These are phyloP conservation scores for Villa cingulata DNA, from an alignment of 2,888 invertebrate species.

Conservation along the genomic window DNA sequence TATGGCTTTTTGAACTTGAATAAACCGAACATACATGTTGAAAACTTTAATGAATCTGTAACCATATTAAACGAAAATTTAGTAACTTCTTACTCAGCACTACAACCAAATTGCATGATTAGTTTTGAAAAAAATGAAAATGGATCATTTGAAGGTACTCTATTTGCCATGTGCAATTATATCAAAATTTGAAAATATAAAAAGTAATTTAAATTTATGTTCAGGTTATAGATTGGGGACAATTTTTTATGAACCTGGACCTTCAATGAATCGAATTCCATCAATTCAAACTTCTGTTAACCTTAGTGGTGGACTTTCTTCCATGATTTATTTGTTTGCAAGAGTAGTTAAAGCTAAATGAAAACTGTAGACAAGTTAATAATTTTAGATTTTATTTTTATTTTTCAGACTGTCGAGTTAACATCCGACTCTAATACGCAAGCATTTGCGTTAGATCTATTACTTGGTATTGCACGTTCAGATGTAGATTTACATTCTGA, in stretches of 20 bases:
- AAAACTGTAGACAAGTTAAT: too few species aligned
- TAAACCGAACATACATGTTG: conserved; percentile 23
- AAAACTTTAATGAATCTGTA: conserved; percentile 29
- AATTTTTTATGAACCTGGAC: conserved; percentile 26
- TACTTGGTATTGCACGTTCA: conserved; percentile 44
- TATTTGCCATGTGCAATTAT: too few species aligned
- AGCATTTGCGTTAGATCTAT: conserved; percentile 45
- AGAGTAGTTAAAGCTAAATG: conserved; percentile 35
- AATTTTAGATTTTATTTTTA: not conserved
- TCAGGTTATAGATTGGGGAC: conserved; percentile 24
- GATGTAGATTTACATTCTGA: conserved; percentile 48
- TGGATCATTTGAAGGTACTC: conserved; percentile 20
- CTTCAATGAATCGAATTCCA: conserved; percentile 23
- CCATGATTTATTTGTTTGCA: conserved; percentile 53
- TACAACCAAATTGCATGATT: conserved; percentile 43
- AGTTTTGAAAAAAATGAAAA: conserved; percentile 20
- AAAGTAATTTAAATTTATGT: not conserved
- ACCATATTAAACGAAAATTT: conserved; percentile 47
- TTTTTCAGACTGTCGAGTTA: conserved; percentile 49
- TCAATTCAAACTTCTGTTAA: conserved; percentile 30
- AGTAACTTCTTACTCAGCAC: conserved; percentile 47
- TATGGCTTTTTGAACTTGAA: conserved; percentile 26
- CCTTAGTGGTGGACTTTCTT: conserved; percentile 45
- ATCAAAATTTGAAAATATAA: conserved; percentile 15
- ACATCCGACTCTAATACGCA: conserved; percentile 45